phyloP scores from a whole-genome alignment of 1,140 invertebrate species.

The Macrostomum lignano region DNA sequence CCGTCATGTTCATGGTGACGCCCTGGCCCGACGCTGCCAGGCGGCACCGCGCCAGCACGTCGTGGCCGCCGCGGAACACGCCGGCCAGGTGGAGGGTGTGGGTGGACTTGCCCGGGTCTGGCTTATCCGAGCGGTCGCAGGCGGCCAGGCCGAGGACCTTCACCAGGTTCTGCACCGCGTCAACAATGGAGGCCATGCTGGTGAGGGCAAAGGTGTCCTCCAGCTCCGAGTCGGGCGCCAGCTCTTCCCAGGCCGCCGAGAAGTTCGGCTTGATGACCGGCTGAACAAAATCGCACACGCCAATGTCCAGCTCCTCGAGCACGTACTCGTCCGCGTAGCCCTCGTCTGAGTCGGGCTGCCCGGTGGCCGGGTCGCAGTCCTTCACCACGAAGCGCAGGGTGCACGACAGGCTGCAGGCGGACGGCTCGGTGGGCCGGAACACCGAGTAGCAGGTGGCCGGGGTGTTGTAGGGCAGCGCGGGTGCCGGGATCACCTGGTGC shows the following conservation, averaged over 20 bases:
- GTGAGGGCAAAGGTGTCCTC: conserved; percentile 68
- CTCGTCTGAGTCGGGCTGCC: too few species aligned
- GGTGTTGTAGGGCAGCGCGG: too few species aligned
- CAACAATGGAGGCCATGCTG: conserved; percentile 38
- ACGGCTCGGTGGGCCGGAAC: too few species aligned
- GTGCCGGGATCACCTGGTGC: too few species aligned
- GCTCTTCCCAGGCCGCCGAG: conserved; percentile 37
- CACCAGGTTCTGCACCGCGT: conserved; percentile 56
- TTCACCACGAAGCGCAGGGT: too few species aligned
- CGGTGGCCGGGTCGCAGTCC: too few species aligned
- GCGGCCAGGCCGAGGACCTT: conserved; percentile 60
- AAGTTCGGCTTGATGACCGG: conserved; percentile 44
- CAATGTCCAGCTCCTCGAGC: conserved; percentile 72
- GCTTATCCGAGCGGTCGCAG: conserved; percentile 51
- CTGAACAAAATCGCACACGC: conserved; percentile 63
- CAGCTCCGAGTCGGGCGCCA: conserved; percentile 44
- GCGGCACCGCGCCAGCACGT: conserved; percentile 55
- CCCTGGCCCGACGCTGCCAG: too few species aligned
- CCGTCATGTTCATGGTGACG: too few species aligned
- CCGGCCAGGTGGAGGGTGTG: conserved; percentile 53
- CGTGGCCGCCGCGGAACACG: conserved; percentile 55
- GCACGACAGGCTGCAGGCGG: too few species aligned
- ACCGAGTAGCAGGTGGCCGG: too few species aligned
- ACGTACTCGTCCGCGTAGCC: too few species aligned
- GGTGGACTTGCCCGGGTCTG: conserved; percentile 46